These are phyloP conservation scores for Bucorvus abyssinicus DNA, from an alignment of 2,797 vertebrate species.

Conservation along the genomic window DNA sequence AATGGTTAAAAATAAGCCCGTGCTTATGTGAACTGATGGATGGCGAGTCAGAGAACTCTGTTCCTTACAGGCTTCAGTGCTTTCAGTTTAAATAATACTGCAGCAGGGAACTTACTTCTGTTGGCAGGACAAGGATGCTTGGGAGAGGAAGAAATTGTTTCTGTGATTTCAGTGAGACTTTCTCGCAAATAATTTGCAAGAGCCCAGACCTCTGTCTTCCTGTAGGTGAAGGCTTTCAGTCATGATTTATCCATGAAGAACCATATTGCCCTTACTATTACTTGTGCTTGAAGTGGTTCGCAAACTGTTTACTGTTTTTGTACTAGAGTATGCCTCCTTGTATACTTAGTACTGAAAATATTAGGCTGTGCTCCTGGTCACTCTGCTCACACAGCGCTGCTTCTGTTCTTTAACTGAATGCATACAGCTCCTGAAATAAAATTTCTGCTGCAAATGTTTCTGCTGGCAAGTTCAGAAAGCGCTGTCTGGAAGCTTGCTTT, in stretches of 20 bases:
- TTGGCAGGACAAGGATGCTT: neutral
- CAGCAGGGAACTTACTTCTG: neutral
- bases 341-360: neutral
- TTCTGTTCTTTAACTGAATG: neutral
- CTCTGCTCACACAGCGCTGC: neutral
- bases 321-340: neutral
- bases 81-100: neutral
- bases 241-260: neutral
- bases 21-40: neutral
- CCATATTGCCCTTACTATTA: neutral
- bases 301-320: neutral
- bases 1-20: neutral
- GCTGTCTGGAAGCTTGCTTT: neutral
- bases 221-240: neutral
- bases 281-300: neutral
- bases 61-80: neutral
- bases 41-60: neutral
- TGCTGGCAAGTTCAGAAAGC: neutral
- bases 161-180: neutral
- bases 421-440: neutral
- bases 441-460: neutral
- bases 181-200: neutral
- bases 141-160: neutral
- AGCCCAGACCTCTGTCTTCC: neutral
- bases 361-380: rapidly evolving